Conservation (phyloP, 2,113 vertebrate genomes). For the Mellivora capensis region DNA sequence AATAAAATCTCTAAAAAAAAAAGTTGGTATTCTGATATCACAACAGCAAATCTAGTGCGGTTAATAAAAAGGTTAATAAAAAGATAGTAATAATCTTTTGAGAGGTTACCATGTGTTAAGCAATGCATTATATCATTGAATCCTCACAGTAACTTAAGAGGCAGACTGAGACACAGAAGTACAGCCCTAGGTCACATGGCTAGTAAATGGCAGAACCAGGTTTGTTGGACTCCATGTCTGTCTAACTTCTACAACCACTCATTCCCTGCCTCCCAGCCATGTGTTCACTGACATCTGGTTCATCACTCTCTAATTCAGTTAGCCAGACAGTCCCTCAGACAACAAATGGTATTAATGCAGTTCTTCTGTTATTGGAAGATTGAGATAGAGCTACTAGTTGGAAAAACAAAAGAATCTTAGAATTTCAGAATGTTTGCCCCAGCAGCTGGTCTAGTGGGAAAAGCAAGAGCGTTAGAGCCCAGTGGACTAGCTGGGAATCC, state of each 20-base stretch:
- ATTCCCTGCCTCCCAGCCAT: neutral
- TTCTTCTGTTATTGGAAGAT: constrained; percentile 21
- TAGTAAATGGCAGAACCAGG: neutral
- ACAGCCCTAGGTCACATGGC: neutral
- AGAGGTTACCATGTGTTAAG: constrained; percentile 3
- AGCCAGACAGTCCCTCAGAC: neutral
- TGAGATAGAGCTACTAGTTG: constrained; percentile 18
- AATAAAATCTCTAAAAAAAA: too few relatives aligned
- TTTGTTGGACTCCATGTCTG: neutral
- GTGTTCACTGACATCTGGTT: neutral
- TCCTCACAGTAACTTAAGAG: neutral
- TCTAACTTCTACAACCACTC: neutral
- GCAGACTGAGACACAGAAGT: neutral
- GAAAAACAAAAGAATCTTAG: constrained; percentile 26
- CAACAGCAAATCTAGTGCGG: neutral
- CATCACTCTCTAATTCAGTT: neutral
- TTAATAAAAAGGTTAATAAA: neutral
- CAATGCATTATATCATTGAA: constrained; percentile 13
- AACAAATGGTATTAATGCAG: neutral
- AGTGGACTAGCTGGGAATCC: neutral
- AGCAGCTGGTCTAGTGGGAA: neutral
- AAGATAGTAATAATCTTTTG: neutral
- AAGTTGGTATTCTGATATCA: neutral
- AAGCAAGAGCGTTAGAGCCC: constrained; percentile 1
- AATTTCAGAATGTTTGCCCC: neutral